Base-by-base conservation (phyloP, 2,797 vertebrate species). In the Macroramphosus scolopax region DNA sequence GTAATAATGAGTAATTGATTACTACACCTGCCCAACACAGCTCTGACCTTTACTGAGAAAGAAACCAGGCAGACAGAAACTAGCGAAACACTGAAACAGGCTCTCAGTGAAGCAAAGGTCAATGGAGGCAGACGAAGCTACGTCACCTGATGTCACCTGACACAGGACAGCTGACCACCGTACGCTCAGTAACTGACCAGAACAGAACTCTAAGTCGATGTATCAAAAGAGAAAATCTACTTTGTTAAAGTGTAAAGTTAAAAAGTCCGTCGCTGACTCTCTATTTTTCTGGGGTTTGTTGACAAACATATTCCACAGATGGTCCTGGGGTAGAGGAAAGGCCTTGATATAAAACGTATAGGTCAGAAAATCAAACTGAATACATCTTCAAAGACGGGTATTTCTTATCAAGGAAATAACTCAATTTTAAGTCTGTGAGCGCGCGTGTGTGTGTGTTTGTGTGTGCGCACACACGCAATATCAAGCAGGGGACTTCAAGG, bases 401-500 rank as follows among this genome's bases (percentile, higher is more conserved):
- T 75, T 80, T 84, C 56, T 77, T 84, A 80, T 86, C 73, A 83
- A 75, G 81, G 60, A 84, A 78, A 82, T 75, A 75, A 78, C 71
- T 78, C 61, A 68, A 79, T 77, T 81, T 68, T 69, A 80, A 73
- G 75, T 63, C 47, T 55, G 64, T 25, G 38, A 24, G 34, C 45
- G 51, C 25, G 46, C 34, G 37, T 22, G 39, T 25, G 61, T 42
- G 51, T 39, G 51, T 40, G 49, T 35, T 44, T 53, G 32, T 40
- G 37, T 49, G 25, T 49, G 59, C 55, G 57, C 11, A 62, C n/a
- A n/a, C n/a, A n/a, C n/a, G n/a, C 72, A 77, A 77, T 81, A 79
- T 83, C 78, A 79, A 80, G 80, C 72, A 65, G 66, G 63, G 63
- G 67, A 85, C 80, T 78, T 88, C 75, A 88, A 87, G 78, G 76